Conservation (phyloP, 2,888 invertebrate genomes). For the Baccha elongata region DNA sequence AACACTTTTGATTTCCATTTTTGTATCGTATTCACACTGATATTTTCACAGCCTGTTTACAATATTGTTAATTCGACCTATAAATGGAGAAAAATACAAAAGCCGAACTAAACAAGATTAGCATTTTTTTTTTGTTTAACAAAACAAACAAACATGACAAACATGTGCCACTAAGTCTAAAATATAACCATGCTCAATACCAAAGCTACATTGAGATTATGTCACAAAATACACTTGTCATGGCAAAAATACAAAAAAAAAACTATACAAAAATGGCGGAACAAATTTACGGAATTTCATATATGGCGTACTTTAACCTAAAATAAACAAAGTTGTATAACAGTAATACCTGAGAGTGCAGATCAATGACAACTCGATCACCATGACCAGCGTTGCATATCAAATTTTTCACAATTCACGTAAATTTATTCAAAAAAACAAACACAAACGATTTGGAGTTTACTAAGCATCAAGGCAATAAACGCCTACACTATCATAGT, state of each 20-base stretch:
- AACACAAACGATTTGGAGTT: constrained; percentile 10
- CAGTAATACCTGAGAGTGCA: constrained; percentile 19
- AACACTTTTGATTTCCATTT: constrained; percentile 31
- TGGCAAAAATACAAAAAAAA: constrained; percentile 30
- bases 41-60: constrained; percentile 29
- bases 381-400: constrained; percentile 57
- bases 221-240: constrained; percentile 60
- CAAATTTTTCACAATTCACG: constrained; percentile 45
- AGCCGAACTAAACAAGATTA: constrained; percentile 44
- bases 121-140: constrained; percentile 46
- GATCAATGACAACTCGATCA: constrained; percentile 70
- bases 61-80: constrained; percentile 21
- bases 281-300: constrained; percentile 51
- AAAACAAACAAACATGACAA: constrained; percentile 51
- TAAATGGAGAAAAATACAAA: constrained; percentile 27
- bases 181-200: constrained; percentile 31
- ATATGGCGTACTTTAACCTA: neutral
- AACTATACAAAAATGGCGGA: constrained; percentile 41
- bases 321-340: constrained; percentile 33
- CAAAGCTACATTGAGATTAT: constrained; percentile 52
- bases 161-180: constrained; percentile 6
- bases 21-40: too few species aligned
- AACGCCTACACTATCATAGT: constrained; percentile 45
- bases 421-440: constrained; percentile 28
- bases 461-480: constrained; percentile 23